These are phyloP conservation scores for Entelurus aequoreus DNA, from an alignment of 2,113 vertebrate genomes.

Conservation along the genomic window DNA sequence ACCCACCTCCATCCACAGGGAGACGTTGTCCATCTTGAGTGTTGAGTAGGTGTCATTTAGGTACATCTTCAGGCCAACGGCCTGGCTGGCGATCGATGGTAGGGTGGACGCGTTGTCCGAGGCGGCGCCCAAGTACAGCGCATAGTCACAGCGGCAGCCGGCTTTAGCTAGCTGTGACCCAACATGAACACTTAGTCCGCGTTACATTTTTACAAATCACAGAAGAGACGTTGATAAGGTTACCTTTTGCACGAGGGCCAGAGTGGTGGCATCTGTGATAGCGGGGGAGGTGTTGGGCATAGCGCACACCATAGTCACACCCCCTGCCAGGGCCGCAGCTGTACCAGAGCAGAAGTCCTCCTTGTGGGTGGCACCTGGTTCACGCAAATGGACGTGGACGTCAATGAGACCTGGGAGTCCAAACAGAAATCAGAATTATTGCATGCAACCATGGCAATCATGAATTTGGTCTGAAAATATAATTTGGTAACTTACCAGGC, in stretches of 20 bases:
- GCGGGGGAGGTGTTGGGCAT: constrained; percentile 94
- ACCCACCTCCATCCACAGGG: constrained; percentile 94
- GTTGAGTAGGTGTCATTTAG: constrained; percentile 92
- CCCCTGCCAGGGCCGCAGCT: constrained; percentile 87
- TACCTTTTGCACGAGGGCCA: constrained; percentile 87
- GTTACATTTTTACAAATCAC: not conserved
- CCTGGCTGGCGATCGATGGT: constrained; percentile 71
- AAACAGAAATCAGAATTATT: not conserved
- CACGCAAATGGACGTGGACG: constrained; percentile 89
- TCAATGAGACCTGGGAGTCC: constrained; percentile 81
- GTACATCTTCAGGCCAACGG: constrained; percentile 90
- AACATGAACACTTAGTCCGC: not conserved
- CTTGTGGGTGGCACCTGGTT: constrained; percentile 88
- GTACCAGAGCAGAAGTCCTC: constrained; percentile 94
- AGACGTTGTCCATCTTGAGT: constrained; percentile 86
- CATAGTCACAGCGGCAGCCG: constrained; percentile 87
- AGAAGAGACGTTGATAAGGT: no score
- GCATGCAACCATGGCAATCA: not conserved
- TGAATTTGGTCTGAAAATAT: not conserved
- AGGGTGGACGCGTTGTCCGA: constrained; percentile 77
- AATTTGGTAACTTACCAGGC: constrained; percentile 74
- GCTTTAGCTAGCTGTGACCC: constrained; percentile 80
- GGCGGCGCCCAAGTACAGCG: constrained; percentile 85
- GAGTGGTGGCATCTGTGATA: constrained; percentile 72
- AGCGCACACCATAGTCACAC: constrained; percentile 90